Percentiles rank a stretch among this genome's conserved stretches.
Conservation (phyloP, 2,797 vertebrate genomes). For the Pseudochaenichthys georgianus region DNA sequence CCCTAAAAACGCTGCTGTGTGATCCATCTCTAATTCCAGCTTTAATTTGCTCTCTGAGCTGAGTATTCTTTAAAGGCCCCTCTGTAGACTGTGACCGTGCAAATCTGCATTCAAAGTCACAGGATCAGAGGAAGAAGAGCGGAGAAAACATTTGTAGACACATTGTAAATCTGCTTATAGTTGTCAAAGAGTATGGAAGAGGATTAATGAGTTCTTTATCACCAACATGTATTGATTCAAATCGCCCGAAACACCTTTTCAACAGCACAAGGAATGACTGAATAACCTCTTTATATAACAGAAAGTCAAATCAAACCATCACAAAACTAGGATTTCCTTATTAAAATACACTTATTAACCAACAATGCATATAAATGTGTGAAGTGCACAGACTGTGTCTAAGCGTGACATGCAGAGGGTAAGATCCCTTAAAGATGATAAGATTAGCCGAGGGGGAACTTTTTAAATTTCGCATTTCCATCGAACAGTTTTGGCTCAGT, state of each 20-base stretch:
- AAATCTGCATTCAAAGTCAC: constrained; percentile 14
- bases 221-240: constrained; percentile 31
- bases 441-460: constrained; percentile 56
- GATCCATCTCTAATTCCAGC: not conserved
- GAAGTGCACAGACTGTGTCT: constrained; percentile 8
- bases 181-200: constrained; percentile 72
- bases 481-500: constrained; percentile 35
- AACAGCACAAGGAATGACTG: constrained; percentile 4
- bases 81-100: not conserved
- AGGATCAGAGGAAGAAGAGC: constrained; percentile 19
- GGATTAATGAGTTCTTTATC: constrained; percentile 72
- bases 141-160: constrained; percentile 56
- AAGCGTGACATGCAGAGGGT: constrained; percentile 43
- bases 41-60: constrained; percentile 8
- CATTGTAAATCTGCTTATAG: constrained; percentile 70
- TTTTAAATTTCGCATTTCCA: constrained; percentile 60
- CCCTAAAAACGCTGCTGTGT: not conserved
- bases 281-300: not conserved
- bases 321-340: not conserved
- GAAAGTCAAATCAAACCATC: not conserved
- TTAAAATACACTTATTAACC: not conserved
- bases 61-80: not conserved
- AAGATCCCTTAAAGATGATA: constrained; percentile 53
- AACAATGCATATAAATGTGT: no score
- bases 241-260: not conserved